These are phyloP conservation scores for Uria aalge DNA, from an alignment of 2,113 vertebrate species.

Conservation along the genomic window DNA sequence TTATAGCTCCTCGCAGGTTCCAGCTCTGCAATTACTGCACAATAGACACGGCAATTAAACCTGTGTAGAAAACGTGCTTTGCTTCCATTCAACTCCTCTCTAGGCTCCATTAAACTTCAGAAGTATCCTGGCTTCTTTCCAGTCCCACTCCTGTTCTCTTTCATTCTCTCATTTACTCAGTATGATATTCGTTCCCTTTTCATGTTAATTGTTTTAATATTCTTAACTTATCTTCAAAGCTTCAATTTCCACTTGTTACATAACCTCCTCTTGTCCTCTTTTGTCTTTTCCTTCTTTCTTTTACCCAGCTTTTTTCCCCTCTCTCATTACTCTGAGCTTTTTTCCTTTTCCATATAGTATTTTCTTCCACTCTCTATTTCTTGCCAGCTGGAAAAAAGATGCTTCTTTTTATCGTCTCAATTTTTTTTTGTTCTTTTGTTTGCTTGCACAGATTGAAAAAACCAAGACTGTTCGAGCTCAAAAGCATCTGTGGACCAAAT, in stretches of 20 bases:
- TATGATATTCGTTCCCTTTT: background rate
- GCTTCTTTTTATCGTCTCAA: background rate
- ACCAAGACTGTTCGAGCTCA: background rate
- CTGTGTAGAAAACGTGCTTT: background rate
- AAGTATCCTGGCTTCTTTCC: background rate
- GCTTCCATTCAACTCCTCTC: background rate
- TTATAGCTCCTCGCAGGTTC: background rate
- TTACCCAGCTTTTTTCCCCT: background rate
- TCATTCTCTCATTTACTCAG: background rate
- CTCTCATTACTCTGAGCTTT: background rate
- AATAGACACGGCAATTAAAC: background rate
- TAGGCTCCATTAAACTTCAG: background rate
- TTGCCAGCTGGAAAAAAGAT: background rate
- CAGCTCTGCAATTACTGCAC: background rate
- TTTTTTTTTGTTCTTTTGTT: background rate
- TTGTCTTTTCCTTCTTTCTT: background rate
- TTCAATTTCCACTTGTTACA: background rate
- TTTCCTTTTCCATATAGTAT: background rate
- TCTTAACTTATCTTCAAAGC: constrained; percentile 1
- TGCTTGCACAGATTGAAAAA: background rate
- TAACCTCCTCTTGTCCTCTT: background rate
- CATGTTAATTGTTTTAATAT: background rate
- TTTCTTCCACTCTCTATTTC: background rate
- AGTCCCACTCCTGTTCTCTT: background rate
- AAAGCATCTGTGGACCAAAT: background rate